Percentiles rank a stretch among this genome's conserved stretches.
Evolutionary conservation across 2,113 vertebrate genomes (phyloP).

Genomic region (Calyptomena viridis): DNA sequence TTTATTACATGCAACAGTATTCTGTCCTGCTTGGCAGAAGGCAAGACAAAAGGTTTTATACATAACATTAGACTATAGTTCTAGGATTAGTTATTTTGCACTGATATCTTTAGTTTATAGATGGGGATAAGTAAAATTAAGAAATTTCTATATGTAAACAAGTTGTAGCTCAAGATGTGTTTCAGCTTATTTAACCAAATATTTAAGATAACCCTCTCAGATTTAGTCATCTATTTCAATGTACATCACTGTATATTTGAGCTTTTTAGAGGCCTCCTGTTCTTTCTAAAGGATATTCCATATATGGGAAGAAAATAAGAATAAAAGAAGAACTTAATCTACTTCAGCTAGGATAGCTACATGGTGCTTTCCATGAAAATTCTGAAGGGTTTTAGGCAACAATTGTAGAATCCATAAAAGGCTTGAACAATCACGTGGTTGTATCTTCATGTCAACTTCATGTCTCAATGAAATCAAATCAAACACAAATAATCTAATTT

Average conservation of each 20-base stretch:
- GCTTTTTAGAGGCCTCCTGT: background rate
- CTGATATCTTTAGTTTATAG: background rate
- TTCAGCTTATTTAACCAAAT: background rate
- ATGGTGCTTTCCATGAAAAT: background rate
- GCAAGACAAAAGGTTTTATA: background rate
- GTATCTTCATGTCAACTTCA: background rate
- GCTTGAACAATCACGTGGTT: background rate
- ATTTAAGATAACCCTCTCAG: background rate
- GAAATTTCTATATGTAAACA: background rate
- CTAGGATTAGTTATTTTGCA: background rate
- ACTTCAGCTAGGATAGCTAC: background rate
- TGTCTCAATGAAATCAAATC: background rate
- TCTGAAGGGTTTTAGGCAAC: background rate
- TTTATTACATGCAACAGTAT: background rate
- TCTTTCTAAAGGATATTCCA: background rate
- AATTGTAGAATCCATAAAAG: background rate
- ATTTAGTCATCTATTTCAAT: background rate
- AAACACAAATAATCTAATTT: background rate
- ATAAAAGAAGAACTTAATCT: background rate
- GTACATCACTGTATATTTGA: background rate
- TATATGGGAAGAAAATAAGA: background rate
- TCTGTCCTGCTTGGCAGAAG: background rate
- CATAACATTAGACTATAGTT: accelerated
- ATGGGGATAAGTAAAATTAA: background rate
- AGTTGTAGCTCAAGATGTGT: background rate